Conservation (phyloP, 1,140 invertebrate species). For the Chironomus striatipennis region DNA sequence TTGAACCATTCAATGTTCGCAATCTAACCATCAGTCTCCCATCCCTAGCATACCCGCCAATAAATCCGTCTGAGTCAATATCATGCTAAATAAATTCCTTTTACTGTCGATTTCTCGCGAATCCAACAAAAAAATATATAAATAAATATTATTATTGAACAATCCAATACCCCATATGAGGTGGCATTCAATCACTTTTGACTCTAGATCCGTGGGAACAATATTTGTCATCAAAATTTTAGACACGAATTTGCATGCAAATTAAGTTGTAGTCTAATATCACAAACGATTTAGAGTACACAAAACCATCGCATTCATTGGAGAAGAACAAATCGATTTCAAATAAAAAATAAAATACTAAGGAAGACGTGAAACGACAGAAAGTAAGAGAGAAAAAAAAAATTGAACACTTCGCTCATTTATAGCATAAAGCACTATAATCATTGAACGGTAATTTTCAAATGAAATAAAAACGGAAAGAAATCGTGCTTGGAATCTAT, state of each 20-base stretch:
- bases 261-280: neutral
- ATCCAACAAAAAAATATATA: too few species aligned
- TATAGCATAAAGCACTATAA: neutral
- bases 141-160: too few species aligned
- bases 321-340: conserved; percentile 16
- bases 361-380: too few species aligned
- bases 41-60: too few species aligned
- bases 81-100: too few species aligned
- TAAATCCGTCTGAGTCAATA: too few species aligned
- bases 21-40: too few species aligned
- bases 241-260: neutral
- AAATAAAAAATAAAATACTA: neutral
- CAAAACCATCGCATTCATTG: neutral
- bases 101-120: too few species aligned
- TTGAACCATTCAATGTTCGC: neutral
- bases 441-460: conserved; percentile 12
- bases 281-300: neutral
- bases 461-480: neutral
- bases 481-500: conserved; percentile 1
- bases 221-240: conserved; percentile 11
- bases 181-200: too few species aligned
- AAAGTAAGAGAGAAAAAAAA: too few species aligned
- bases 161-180: too few species aligned
- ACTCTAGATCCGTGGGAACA: conserved; percentile 13
- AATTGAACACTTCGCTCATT: neutral